Percentiles rank a stretch among this genome's conserved stretches.
Evolutionary conservation across 2,888 invertebrate genomes (phyloP).

Genomic region (Actias luna): DNA sequence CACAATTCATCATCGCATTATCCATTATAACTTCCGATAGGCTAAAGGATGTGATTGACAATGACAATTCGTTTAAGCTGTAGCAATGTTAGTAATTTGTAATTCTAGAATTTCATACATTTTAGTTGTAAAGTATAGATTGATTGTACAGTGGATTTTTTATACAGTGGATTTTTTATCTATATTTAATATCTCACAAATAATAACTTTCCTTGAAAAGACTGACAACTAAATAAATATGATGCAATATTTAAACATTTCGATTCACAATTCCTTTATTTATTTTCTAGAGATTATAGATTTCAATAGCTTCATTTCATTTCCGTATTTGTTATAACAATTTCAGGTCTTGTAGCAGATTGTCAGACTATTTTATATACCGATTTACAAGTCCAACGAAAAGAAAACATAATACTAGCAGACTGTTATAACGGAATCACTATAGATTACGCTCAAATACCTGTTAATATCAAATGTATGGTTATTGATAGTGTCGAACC

Average conservation of each 20-base stretch:
- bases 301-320: neutral
- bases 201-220: too few relatives aligned
- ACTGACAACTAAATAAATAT: neutral
- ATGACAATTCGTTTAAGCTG: neutral
- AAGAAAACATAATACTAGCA: slow-evolving; percentile 57
- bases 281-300: too few relatives aligned
- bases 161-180: neutral
- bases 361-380: slow-evolving; percentile 85
- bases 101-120: neutral
- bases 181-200: neutral
- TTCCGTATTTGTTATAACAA: neutral
- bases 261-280: neutral
- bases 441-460: slow-evolving; percentile 49
- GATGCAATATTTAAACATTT: neutral
- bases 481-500: slow-evolving; percentile 53
- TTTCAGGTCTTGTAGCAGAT: slow-evolving; percentile 85
- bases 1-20: slow-evolving; percentile 30
- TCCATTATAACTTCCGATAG: slow-evolving; percentile 15
- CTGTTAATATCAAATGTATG: slow-evolving; percentile 77
- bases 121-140: neutral
- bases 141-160: too few relatives aligned
- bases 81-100: neutral
- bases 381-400: slow-evolving; percentile 82
- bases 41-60: slow-evolving; percentile 11
- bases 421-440: slow-evolving; percentile 56